Base-by-base conservation (phyloP, 2,113 vertebrate genomes). In the Alexandromys fortis region DNA sequence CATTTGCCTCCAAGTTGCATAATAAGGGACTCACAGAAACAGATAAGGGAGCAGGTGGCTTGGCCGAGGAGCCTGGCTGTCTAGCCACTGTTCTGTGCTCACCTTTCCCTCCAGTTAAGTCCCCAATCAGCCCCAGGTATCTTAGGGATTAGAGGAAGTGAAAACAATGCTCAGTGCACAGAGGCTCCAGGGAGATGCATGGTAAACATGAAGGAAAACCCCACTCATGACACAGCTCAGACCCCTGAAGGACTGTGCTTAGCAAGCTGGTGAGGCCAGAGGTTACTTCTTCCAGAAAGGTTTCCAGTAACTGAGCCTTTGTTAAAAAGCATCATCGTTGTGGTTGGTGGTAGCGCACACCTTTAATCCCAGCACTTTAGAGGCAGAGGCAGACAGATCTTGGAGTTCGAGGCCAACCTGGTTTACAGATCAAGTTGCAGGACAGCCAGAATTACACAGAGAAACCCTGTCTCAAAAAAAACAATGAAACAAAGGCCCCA, bases 271-370 rank as follows among this genome's bases (percentile, higher is more conserved):
- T n/a, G 35, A 93, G 88, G 70, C 38, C 21, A 8, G 78, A 83
- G 75, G 42, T 92, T 73, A 33, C 45, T 58, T 85, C 78, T 88
- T 63, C 63, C 68, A 89, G 65, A 55, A 67, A 68, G 67, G 45
- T 87, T 75, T 86, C 75, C 86, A 87, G 63, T 68, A 82, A 92
- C 55, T 68, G 52, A 65, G 82, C 78, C 92, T 92, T 52, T 82
- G 91, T 95, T 58, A 24, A 88, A 77, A 93, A 77, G 42, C 5
- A 5, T 70, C 63, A 85, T 93, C 17, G 0, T 72, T 19, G 7
- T 19, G 7, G 7, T n/a, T 2, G 35, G 35, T 72, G 35, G 70
- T n/a, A 16, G 70, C 0, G 0, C 17, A n/a, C 0, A 19, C 7
- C 70, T 72, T 72, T 72, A 72, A 7, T 72, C 7, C 35, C 68